phyloP scores from a whole-genome alignment of 2,797 vertebrate species.

The Phalanger gymnotis region DNA sequence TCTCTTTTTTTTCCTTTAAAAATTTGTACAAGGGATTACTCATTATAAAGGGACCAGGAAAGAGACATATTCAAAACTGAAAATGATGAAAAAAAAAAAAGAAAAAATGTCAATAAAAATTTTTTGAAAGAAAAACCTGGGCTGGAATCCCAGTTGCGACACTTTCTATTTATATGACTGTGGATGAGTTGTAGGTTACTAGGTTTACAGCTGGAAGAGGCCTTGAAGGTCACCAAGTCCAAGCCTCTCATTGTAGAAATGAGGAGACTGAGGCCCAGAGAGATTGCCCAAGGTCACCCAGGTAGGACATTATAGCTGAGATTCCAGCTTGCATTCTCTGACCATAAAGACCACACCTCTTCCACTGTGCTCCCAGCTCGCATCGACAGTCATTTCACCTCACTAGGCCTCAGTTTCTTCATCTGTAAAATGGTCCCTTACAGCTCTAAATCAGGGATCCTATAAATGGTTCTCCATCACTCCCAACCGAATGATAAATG shows the following conservation, averaged over 20 bases:
- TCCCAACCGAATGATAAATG: neutral
- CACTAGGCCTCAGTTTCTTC: neutral
- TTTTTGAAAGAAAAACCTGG: neutral
- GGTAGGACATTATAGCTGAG: neutral
- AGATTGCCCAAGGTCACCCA: neutral
- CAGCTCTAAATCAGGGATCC: neutral
- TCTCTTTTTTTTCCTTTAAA: neutral
- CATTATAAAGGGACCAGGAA: neutral
- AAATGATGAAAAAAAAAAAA: neutral
- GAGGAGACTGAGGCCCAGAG: neutral
- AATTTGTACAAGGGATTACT: neutral
- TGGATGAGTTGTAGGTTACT: neutral
- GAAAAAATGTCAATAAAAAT: neutral
- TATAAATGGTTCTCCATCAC: neutral
- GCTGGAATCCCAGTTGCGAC: neutral
- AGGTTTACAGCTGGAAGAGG: neutral
- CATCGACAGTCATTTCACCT: neutral
- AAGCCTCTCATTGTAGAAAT: neutral
- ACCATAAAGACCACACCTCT: neutral
- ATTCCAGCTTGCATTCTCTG: neutral
- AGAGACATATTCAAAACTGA: neutral
- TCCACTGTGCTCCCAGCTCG: neutral
- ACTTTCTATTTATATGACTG: neutral
- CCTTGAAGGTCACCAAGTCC: neutral
- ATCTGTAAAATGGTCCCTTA: neutral